These are phyloP conservation scores for Barypeithes pellucidus DNA, from an alignment of 2,888 invertebrate species.

Conservation along the genomic window DNA sequence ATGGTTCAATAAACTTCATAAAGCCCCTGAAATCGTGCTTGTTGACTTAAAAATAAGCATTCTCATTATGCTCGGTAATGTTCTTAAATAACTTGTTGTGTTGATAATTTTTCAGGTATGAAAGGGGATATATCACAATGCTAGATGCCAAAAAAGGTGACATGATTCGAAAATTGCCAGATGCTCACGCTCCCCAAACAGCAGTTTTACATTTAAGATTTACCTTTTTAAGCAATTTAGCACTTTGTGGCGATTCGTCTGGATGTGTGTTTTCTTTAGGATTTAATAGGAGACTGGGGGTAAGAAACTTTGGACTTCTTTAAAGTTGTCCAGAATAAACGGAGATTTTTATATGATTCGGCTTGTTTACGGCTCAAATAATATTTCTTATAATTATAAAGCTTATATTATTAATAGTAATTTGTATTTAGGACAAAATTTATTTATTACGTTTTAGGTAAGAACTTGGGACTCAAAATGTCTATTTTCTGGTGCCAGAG, in stretches of 20 bases:
- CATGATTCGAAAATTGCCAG: slow-evolving; percentile 81
- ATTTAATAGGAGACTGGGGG: slow-evolving; percentile 90
- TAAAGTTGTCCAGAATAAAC: background rate
- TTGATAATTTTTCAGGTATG: slow-evolving; percentile 69
- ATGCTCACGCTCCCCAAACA: slow-evolving; percentile 88
- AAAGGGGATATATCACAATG: slow-evolving; percentile 91
- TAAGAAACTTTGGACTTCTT: slow-evolving; percentile 63
- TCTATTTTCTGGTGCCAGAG: slow-evolving; percentile 96
- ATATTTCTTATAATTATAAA: too few species aligned
- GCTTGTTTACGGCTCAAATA: too few species aligned
- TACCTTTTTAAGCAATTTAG: slow-evolving; percentile 73
- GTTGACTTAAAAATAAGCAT: too few species aligned
- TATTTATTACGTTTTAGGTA: slow-evolving; percentile 32
- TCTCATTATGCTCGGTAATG: background rate
- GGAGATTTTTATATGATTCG: background rate
- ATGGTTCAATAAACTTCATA: too few species aligned
- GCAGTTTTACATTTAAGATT: slow-evolving; percentile 83
- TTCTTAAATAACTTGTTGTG: background rate
- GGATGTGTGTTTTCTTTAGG: slow-evolving; percentile 96
- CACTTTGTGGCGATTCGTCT: slow-evolving; percentile 86
- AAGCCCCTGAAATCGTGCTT: too few species aligned
- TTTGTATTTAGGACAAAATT: too few species aligned
- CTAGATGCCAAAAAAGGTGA: slow-evolving; percentile 89
- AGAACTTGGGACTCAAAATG: slow-evolving; percentile 93
- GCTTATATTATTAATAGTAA: background rate